Percentiles rank a stretch among this genome's conserved stretches.
Conservation (phyloP, 1,140 invertebrate genomes). For the Drosophila parvula region DNA sequence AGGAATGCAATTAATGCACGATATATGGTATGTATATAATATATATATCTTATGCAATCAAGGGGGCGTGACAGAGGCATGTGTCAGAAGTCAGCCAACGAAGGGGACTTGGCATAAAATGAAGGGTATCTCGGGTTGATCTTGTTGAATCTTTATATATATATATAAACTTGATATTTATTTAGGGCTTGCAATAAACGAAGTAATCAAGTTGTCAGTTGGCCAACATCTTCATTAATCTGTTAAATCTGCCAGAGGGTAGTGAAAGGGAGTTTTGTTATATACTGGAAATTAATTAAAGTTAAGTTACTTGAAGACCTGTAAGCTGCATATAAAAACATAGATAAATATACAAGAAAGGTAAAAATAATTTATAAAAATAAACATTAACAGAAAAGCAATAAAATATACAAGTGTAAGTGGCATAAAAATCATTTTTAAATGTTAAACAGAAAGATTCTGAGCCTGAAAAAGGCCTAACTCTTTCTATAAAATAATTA, state of each 20-base stretch:
- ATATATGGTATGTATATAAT: neutral
- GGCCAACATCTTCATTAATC: constrained; percentile 3
- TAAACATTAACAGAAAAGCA: neutral
- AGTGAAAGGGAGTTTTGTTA: constrained; percentile 2
- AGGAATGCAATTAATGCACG: neutral
- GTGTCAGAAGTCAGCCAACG: constrained; percentile 20
- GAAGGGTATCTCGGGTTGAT: neutral
- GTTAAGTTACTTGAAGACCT: neutral
- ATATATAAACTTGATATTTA: neutral
- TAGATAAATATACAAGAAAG: neutral
- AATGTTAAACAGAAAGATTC: too few relatives aligned
- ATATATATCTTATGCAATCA: constrained; percentile 31
- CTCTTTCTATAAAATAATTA: too few relatives aligned
- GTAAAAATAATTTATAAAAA: neutral
- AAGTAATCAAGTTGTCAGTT: constrained; percentile 11
- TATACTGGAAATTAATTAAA: neutral
- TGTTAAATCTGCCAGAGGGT: neutral
- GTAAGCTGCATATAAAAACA: neutral
- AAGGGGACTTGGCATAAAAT: neutral
- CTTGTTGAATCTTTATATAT: neutral
- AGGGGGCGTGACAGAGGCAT: constrained; percentile 11
- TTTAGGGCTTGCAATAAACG: neutral
- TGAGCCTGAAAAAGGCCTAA: too few relatives aligned
- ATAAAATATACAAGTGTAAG: too few relatives aligned
- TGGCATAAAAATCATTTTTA: too few relatives aligned